phyloP scores from a whole-genome alignment of 2,888 invertebrate genomes.

The Monopis laevigella region DNA sequence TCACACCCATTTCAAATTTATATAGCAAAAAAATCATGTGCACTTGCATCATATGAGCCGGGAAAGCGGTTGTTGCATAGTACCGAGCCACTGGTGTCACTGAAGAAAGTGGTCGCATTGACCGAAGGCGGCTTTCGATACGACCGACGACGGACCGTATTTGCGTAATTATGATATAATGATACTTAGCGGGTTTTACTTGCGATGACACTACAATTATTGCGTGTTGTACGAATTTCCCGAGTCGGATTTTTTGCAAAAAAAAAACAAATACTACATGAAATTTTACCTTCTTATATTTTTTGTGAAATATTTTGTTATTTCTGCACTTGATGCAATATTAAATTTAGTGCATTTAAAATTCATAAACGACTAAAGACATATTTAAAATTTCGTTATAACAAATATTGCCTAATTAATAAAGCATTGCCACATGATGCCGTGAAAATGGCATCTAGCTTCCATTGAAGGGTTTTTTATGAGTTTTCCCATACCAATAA shows the following conservation, averaged over 20 bases:
- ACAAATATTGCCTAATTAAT: slow-evolving; percentile 3
- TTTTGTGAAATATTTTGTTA: too few relatives aligned
- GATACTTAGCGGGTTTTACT: slow-evolving; percentile 2
- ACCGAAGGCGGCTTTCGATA: not conserved
- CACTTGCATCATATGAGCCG: too few relatives aligned
- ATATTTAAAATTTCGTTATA: too few relatives aligned
- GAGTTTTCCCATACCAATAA: not conserved
- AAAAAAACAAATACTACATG: too few relatives aligned
- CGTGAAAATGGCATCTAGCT: slow-evolving; percentile 6
- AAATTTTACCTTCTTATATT: too few relatives aligned
- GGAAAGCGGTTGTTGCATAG: slow-evolving; percentile 12
- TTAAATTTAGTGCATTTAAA: too few relatives aligned
- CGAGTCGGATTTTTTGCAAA: too few relatives aligned
- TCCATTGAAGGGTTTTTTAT: slow-evolving; percentile 6
- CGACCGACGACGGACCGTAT: not conserved
- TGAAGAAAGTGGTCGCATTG: slow-evolving; percentile 11
- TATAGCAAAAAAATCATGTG: too few relatives aligned
- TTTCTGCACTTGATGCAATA: too few relatives aligned
- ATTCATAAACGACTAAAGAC: too few relatives aligned
- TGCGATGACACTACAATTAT: not conserved
- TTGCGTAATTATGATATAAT: slow-evolving; percentile 11
- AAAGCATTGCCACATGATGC: not conserved
- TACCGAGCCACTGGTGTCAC: not conserved
- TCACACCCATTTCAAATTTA: too few relatives aligned
- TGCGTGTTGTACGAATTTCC: too few relatives aligned